Conservation (phyloP, 2,797 vertebrate species). For the Cetoscarus ocellatus region DNA sequence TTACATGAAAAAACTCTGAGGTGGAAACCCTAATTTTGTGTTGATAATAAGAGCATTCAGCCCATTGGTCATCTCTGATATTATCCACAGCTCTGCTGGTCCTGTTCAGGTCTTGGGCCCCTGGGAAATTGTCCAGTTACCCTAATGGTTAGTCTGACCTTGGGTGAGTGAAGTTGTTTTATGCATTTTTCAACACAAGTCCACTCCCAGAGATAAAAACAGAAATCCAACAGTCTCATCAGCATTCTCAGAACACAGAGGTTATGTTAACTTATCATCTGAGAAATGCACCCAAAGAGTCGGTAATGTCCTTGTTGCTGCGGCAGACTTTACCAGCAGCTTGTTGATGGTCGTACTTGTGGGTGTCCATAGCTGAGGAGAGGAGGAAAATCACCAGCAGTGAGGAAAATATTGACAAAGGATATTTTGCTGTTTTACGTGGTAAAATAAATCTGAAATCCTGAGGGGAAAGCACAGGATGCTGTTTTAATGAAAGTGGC, state of each 20-base stretch:
- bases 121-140: too few relatives aligned
- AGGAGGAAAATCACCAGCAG: background rate
- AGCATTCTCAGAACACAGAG: background rate
- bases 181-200: background rate
- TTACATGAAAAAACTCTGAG: too few relatives aligned
- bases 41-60: too few relatives aligned
- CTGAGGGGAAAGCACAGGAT: background rate
- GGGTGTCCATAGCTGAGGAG: background rate
- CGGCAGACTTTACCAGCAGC: background rate
- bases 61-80: too few relatives aligned
- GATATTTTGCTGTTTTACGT: background rate
- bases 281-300: background rate
- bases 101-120: too few relatives aligned
- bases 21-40: too few relatives aligned
- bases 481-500: slow-evolving; percentile 8
- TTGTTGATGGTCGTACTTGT: background rate
- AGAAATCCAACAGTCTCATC: background rate
- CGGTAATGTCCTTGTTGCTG: background rate
- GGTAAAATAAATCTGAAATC: slow-evolving; percentile 22
- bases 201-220: background rate
- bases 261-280: background rate
- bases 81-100: too few relatives aligned
- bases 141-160: too few relatives aligned
- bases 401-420: slow-evolving; percentile 11
- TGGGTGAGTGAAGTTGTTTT: too few relatives aligned